phyloP scores from a whole-genome alignment of 2,888 invertebrate species.

The Anticlea derivata region DNA sequence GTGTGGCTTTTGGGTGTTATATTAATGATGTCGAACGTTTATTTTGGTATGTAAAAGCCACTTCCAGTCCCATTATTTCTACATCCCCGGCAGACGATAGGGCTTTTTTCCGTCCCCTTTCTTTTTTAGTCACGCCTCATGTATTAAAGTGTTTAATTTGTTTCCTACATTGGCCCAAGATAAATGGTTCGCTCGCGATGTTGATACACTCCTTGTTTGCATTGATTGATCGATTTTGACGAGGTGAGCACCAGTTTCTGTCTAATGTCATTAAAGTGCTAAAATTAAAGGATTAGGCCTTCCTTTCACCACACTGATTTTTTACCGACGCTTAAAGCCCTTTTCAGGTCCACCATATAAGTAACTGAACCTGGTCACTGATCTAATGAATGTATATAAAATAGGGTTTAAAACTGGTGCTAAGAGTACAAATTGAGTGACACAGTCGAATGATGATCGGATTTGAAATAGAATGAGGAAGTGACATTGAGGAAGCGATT shows the following conservation, averaged over 20 bases:
- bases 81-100: slow-evolving; percentile 41
- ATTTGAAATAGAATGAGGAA: slow-evolving; percentile 20
- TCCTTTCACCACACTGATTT: no score
- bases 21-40: no score
- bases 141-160: slow-evolving; percentile 83
- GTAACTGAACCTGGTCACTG: no score
- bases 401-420: slow-evolving; percentile 3
- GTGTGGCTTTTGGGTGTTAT: no score
- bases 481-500: slow-evolving; percentile 9
- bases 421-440: slow-evolving; percentile 48
- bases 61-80: slow-evolving; percentile 37
- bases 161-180: slow-evolving; percentile 67
- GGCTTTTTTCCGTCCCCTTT: slow-evolving; percentile 44
- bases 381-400: no score
- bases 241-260: not conserved
- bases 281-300: not conserved
- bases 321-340: no score
- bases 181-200: slow-evolving; percentile 54
- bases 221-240: slow-evolving; percentile 62
- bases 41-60: no score
- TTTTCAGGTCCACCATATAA: no score
- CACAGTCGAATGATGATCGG: slow-evolving; percentile 48
- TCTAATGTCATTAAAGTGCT: not conserved
- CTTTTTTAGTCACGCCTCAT: slow-evolving; percentile 78
- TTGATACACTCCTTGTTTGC: slow-evolving; percentile 51